Conservation (phyloP, 2,888 invertebrate genomes). For the Pheosia gnoma region DNA sequence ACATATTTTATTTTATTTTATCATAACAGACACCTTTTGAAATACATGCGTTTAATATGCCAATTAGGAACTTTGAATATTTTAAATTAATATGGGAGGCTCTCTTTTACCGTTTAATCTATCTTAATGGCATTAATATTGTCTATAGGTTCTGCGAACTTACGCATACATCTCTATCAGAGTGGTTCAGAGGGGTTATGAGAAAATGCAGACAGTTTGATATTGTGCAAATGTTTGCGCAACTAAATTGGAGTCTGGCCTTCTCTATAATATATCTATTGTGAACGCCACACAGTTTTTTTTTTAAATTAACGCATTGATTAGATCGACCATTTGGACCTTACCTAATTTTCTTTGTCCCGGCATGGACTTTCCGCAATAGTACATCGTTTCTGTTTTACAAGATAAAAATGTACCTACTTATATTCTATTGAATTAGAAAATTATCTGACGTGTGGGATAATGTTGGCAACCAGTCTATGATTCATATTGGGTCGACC, state of each 20-base stretch:
- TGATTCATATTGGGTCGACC: constrained; percentile 53
- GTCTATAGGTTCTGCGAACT: too few relatives aligned
- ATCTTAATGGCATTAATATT: too few relatives aligned
- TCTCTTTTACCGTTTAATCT: too few relatives aligned
- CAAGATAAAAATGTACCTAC: neutral
- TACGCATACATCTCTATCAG: neutral
- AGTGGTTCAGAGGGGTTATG: constrained; percentile 10
- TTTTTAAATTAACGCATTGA: neutral
- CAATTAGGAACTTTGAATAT: too few relatives aligned
- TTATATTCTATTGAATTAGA: constrained; percentile 12
- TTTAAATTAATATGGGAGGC: too few relatives aligned
- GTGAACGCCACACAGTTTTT: neutral
- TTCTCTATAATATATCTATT: constrained; percentile 8
- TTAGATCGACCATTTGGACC: neutral
- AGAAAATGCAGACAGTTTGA: constrained; percentile 17
- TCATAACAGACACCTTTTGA: too few relatives aligned
- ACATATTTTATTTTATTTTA: too few relatives aligned
- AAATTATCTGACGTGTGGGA: constrained; percentile 28
- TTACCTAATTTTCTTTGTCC: neutral
- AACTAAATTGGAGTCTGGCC: constrained; percentile 20
- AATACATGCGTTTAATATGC: too few relatives aligned
- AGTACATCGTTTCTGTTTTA: neutral
- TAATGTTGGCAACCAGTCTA: constrained; percentile 19
- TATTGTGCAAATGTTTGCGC: constrained; percentile 27
- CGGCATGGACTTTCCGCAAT: neutral